phyloP scores from a whole-genome alignment of 1,140 invertebrate species.

The Bombus confusus region DNA sequence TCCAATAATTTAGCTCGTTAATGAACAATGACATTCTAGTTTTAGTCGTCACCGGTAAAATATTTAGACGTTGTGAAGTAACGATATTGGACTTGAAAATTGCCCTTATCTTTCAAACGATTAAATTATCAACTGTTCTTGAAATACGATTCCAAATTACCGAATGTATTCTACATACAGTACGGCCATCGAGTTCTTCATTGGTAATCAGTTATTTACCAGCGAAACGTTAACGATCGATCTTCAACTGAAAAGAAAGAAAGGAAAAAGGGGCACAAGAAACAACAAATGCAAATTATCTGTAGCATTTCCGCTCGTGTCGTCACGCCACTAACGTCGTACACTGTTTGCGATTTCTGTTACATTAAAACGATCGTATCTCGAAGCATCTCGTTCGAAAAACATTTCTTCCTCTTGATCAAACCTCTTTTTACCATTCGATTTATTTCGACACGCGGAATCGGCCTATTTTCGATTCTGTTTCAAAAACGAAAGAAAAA shows the following conservation, averaged over 20 bases:
- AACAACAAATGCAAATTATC: neutral
- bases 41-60: neutral
- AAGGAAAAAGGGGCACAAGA: too few relatives aligned
- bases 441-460: neutral
- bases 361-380: neutral
- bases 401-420: neutral
- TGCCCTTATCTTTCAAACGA: neutral
- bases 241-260: too few relatives aligned
- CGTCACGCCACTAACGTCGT: too few relatives aligned
- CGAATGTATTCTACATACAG: too few relatives aligned
- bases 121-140: neutral
- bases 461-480: neutral
- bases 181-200: too few relatives aligned
- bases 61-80: too few relatives aligned
- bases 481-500: neutral
- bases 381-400: neutral
- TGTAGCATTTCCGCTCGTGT: neutral
- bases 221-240: too few relatives aligned
- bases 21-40: neutral
- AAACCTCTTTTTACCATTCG: neutral
- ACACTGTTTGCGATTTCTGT: neutral
- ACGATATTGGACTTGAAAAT: neutral
- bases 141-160: neutral
- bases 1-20: too few relatives aligned
- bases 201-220: too few relatives aligned